Percentiles rank a stretch among this genome's conserved stretches.
Evolutionary conservation across 2,113 vertebrate species (phyloP).

Genomic region (Nothoprocta pentlandii): DNA sequence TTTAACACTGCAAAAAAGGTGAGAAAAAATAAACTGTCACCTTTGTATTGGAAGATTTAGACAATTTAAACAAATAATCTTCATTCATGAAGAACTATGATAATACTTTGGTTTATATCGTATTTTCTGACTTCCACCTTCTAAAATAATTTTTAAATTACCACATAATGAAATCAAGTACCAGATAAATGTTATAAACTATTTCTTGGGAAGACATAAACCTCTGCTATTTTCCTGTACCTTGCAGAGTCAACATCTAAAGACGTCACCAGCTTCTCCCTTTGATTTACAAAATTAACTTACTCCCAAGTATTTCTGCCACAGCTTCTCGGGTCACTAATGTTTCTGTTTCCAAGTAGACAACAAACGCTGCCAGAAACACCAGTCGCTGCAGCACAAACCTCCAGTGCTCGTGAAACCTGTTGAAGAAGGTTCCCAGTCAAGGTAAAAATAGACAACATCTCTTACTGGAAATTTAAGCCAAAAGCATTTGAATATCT

Average conservation of each 20-base stretch:
- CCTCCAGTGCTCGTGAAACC: conserved; percentile 98
- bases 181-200: background rate
- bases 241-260: background rate
- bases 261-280: background rate
- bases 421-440: conserved; percentile 47
- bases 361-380: conserved; percentile 92
- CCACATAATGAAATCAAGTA: background rate
- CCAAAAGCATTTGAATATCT: background rate
- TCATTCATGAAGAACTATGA: background rate
- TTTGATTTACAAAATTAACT: conserved; percentile 58
- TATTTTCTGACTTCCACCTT: background rate
- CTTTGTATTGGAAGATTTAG: background rate
- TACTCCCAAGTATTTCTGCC: conserved; percentile 94
- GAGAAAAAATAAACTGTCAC: background rate
- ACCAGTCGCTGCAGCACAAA: conserved; percentile 94
- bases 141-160: background rate
- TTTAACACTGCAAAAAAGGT: background rate
- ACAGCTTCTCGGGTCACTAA: conserved; percentile 93
- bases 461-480: background rate
- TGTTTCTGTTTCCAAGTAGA: conserved; percentile 93
- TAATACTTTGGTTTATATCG: background rate
- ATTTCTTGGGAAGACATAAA: background rate
- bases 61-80: background rate
- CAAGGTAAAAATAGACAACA: background rate
- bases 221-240: background rate